These are phyloP conservation scores for Pluvialis apricaria DNA, from an alignment of 2,113 vertebrate genomes.

Conservation along the genomic window DNA sequence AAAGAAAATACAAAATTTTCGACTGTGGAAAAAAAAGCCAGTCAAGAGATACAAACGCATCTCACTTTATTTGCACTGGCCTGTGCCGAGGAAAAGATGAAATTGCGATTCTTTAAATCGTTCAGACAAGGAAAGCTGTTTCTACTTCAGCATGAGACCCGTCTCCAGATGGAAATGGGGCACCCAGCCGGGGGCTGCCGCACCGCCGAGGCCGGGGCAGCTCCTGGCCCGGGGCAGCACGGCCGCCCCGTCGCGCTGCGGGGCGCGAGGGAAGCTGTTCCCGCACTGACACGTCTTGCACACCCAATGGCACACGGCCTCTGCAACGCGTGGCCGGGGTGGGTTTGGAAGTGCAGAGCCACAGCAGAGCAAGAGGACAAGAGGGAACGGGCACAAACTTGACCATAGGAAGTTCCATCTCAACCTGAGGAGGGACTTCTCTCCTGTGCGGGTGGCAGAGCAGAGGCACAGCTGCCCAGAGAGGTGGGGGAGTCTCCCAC, in stretches of 20 bases:
- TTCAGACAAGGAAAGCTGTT: neutral
- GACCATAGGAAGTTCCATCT: too few relatives aligned
- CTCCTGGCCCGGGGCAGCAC: neutral
- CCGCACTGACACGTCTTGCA: fast-evolving
- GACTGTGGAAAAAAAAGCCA: neutral
- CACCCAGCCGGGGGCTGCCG: neutral
- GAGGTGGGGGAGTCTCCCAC: too few relatives aligned
- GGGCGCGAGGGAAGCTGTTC: neutral
- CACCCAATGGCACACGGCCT: neutral
- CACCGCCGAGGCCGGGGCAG: neutral
- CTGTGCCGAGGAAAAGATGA: conserved; percentile 24
- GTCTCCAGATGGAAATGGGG: neutral
- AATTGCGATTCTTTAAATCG: neutral
- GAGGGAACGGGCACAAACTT: too few relatives aligned
- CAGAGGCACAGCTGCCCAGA: too few relatives aligned
- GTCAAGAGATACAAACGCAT: neutral
- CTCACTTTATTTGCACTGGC: neutral
- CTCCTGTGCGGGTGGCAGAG: too few relatives aligned
- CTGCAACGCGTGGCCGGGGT: fast-evolving
- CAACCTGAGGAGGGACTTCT: too few relatives aligned
- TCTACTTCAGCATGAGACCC: neutral
- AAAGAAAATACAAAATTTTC: neutral
- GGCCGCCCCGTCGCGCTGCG: too few relatives aligned
- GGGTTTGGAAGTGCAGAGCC: neutral
- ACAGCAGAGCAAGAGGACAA: neutral